Conservation (phyloP, 2,888 invertebrate genomes). For the Choristoneura rosaceana region DNA sequence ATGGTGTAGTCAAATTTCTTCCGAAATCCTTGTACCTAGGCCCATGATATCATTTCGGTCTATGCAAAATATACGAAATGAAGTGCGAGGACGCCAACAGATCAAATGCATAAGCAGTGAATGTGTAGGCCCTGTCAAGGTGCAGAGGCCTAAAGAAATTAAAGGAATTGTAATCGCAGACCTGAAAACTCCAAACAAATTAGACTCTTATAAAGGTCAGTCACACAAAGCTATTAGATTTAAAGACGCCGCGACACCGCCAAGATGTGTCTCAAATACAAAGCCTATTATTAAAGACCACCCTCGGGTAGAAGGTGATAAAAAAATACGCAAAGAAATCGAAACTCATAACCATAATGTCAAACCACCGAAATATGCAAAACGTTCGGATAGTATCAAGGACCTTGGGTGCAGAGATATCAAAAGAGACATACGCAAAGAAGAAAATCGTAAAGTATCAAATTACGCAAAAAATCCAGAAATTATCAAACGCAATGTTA, state of each 20-base stretch:
- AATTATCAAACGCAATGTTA: background rate
- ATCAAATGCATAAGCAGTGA: background rate
- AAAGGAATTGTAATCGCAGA: background rate
- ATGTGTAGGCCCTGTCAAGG: background rate
- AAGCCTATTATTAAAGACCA: constrained; percentile 6
- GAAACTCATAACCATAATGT: background rate
- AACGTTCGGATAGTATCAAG: background rate
- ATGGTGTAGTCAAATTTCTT: background rate
- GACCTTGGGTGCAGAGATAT: background rate
- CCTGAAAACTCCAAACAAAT: background rate
- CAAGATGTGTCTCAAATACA: background rate
- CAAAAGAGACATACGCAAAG: background rate
- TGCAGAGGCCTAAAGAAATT: background rate
- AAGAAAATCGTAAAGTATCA: background rate
- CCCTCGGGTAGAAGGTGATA: background rate
- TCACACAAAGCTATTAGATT: background rate
- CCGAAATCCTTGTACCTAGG: background rate
- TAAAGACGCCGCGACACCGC: background rate
- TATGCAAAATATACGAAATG: background rate
- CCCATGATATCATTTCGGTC: background rate
- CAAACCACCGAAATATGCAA: background rate
- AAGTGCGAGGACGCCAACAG: background rate
- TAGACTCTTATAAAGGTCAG: background rate
- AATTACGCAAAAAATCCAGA: background rate
- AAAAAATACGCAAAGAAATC: background rate